phyloP scores from a whole-genome alignment of 2,113 vertebrate species.

The Corvus hawaiiensis region DNA sequence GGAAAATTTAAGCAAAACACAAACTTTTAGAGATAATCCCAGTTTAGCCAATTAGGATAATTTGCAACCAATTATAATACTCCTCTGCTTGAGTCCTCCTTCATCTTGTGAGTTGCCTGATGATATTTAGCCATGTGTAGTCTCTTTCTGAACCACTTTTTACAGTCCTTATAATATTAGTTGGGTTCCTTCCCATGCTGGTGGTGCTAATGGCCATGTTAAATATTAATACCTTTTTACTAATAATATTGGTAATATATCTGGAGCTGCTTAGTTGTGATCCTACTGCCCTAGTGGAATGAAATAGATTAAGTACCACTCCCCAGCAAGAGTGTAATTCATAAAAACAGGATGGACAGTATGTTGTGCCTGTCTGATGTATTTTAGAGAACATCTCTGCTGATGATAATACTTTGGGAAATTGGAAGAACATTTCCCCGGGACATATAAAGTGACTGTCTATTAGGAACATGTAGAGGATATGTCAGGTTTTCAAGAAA shows the following conservation, averaged over 20 bases:
- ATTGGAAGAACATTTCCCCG: not conserved
- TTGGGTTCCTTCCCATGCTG: not conserved
- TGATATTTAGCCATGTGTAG: not conserved
- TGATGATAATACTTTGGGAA: conserved; percentile 20
- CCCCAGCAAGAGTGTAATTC: not conserved
- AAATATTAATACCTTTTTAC: conserved; percentile 18
- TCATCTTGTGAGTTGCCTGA: not conserved
- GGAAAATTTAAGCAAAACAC: not conserved
- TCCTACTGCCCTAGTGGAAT: not conserved
- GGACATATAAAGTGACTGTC: conserved; percentile 18
- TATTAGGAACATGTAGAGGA: not conserved
- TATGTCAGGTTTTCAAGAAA: conserved; percentile 24
- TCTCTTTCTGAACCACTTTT: not conserved
- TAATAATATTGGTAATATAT: not conserved
- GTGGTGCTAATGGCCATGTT: not conserved
- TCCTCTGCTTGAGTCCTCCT: not conserved
- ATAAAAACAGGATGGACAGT: not conserved
- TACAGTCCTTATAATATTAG: not conserved
- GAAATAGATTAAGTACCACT: not conserved
- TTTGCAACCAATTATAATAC: not conserved
- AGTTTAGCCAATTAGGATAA: not conserved
- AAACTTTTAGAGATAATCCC: not conserved
- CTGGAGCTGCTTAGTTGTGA: not conserved
- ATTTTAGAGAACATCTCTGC: conserved; percentile 15
- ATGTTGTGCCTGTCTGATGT: not conserved